These are phyloP conservation scores for Pseudocheirus occidentalis DNA, from an alignment of 2,797 vertebrate species.

Conservation along the genomic window DNA sequence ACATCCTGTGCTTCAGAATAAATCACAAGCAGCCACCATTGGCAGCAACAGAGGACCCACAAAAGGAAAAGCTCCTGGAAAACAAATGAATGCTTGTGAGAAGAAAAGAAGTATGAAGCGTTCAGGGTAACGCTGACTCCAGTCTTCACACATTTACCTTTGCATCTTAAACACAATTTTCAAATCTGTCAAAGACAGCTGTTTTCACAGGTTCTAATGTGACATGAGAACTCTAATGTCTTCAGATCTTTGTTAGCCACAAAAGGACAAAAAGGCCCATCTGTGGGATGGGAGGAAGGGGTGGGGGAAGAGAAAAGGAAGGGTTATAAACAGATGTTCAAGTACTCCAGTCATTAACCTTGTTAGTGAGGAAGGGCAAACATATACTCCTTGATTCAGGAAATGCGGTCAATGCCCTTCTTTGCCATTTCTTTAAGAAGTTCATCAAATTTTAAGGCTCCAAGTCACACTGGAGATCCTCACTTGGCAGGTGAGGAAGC, in stretches of 20 bases:
- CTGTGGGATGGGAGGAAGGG: not conserved
- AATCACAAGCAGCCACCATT: not conserved
- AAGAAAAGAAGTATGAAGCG: slow-evolving; percentile 30
- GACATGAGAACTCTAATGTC: not conserved
- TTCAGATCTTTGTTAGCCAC: slow-evolving; percentile 1
- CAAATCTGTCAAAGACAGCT: slow-evolving; percentile 20
- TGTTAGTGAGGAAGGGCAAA: slow-evolving; percentile 17
- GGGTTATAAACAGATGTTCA: not conserved
- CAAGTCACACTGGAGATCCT: not conserved
- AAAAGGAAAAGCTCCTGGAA: slow-evolving; percentile 18
- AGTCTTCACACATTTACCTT: not conserved
- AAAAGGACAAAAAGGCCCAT: not conserved
- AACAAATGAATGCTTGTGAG: slow-evolving; percentile 25
- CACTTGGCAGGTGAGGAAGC: not conserved
- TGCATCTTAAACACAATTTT: slow-evolving; percentile 34
- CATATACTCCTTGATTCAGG: not conserved
- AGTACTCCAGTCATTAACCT: not conserved
- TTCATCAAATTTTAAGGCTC: not conserved
- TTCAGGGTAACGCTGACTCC: not conserved
- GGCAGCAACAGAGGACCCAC: not conserved
- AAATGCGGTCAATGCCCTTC: not conserved
- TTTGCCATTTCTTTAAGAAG: not conserved
- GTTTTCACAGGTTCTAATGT: slow-evolving; percentile 3
- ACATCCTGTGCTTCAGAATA: slow-evolving; percentile 18
- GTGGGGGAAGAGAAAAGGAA: not conserved